Conservation (phyloP, 2,888 invertebrate genomes). For the Oegoconia quadripuncta region DNA sequence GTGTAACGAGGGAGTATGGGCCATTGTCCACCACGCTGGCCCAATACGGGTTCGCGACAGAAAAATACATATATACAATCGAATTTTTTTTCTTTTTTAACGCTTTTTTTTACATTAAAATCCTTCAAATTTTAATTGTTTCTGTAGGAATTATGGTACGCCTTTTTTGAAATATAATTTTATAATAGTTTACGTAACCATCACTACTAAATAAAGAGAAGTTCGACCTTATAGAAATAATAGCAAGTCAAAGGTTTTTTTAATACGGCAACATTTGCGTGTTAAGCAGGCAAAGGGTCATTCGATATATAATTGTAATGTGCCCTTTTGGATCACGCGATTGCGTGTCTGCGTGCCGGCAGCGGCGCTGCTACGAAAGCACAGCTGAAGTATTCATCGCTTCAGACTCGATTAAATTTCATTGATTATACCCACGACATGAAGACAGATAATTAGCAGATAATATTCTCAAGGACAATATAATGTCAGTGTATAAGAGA, state of each 20-base stretch:
- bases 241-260: slow-evolving; percentile 39
- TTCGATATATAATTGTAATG: slow-evolving; percentile 34
- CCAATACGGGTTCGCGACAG: too few species aligned
- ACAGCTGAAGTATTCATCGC: slow-evolving; percentile 9
- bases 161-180: too few species aligned
- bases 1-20: too few species aligned
- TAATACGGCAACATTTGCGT: slow-evolving; percentile 58
- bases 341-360: slow-evolving; percentile 44
- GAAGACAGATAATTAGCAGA: background rate
- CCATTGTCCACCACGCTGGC: too few species aligned
- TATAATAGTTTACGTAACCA: too few species aligned
- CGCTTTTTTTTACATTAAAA: too few species aligned
- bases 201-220: too few species aligned
- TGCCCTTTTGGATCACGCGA: slow-evolving; percentile 49
- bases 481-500: background rate
- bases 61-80: too few species aligned
- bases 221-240: background rate
- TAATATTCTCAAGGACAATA: background rate
- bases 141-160: too few species aligned
- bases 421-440: slow-evolving; percentile 6
- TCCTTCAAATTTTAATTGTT: too few species aligned
- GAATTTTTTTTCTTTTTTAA: too few species aligned
- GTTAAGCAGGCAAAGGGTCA: slow-evolving; percentile 55
- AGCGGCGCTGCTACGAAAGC: slow-evolving; percentile 3
- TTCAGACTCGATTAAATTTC: slow-evolving; percentile 11